Evolutionary conservation across 2,113 vertebrate genomes (phyloP), one percentile per base, ranked within the genome.

Genomic region (Chlamydotis undulata): DNA sequence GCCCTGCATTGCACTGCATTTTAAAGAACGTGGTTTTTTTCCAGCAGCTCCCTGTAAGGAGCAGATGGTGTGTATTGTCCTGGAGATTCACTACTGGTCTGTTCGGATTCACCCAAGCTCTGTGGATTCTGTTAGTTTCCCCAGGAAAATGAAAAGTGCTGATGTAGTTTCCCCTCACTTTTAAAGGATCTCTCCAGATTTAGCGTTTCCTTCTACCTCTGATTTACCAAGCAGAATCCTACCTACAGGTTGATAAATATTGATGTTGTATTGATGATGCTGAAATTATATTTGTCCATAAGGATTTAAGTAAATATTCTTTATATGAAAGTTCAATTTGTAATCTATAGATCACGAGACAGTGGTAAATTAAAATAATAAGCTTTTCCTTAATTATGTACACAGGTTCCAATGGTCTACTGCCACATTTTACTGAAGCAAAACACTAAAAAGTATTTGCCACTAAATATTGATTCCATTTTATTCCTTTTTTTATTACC

Each of bases 311-410:
- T 87, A 86, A 93, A 87, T 81, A 19, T 78, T 75, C 56, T 78
- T 84, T 65, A 79, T 55, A 37, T 52, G 55, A 77, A 93, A 74
- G 35, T 87, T 90, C 22, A 41, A 26, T 81, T 95, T 84, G 11
- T 84, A 78, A 49, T 60, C 29, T 79, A 14, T 65, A 6, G 60
- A 73, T 93, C 39, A 64, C 64, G n/a, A 93, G 45, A 59, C 45
- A 61, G 25, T 61, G 49, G 73, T 75, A 93, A 93, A 92, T 92
- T 86, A 64, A 83, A 84, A 53, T 78, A 6, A 45, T 71, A 77
- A 88, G 35, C 24, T 86, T 92, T 91, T 81, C 47, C 90, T 89
- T 94, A 92, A 77, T 94, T 94, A 70, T 28, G 8, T 45, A 14
- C 59, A 60, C 43, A 37, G 8, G 7, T 78, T 89, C 41, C 53